Evolutionary conservation across 2,888 invertebrate species (phyloP), one percentile per base, ranked within the genome.

Genomic region (Myopa testacea): DNA sequence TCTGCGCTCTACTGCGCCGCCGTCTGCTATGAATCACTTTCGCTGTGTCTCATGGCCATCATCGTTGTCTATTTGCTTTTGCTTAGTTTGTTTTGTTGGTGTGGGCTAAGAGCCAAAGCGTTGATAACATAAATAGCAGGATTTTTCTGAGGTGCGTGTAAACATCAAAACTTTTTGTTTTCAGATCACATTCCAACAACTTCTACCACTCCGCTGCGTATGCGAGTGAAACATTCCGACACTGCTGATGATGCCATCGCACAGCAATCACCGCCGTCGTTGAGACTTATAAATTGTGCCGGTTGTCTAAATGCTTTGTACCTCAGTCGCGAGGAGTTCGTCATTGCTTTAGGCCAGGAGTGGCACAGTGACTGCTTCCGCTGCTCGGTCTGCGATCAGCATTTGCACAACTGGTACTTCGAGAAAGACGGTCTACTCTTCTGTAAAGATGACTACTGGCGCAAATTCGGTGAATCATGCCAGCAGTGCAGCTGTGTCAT

Each of bases 351-450:
- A 81, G 93, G 93, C 81, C 95, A 95, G 87, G 94, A 95, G 88
- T 96, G 96, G 96, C 96, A 96, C 88, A 92, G 93, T 88, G 96
- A 96, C 87, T 96, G 96, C 87, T 96, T 96, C 85, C 96, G 97
- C 88, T 97, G 98, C 90, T 96, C 96, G 16, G 96, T 95, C 0
- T 98, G 98, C 88, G 95, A 96, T 87, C 92, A 91, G n/a, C 92
- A 93, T 75, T 90, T 98, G 60, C 95, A 95, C 5, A 94, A 93
- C 82, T 98, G 97, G 97, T 97, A 97, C 90, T 96, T 97, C 89
- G 97, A 97, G 90, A 96, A 96, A 88, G 94, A 95, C 85, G 97
- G 97, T 0, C 88, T 96, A 80, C 91, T 97, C 68, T 97, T 96
- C 90, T 97, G 97, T 85, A 94, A 95, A 87, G 93, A 93, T 81